These are phyloP conservation scores for Diacarnus erythraeanus DNA, from an alignment of 37 sponge, comb jelly and placozoan species.

Conservation along the genomic window DNA sequence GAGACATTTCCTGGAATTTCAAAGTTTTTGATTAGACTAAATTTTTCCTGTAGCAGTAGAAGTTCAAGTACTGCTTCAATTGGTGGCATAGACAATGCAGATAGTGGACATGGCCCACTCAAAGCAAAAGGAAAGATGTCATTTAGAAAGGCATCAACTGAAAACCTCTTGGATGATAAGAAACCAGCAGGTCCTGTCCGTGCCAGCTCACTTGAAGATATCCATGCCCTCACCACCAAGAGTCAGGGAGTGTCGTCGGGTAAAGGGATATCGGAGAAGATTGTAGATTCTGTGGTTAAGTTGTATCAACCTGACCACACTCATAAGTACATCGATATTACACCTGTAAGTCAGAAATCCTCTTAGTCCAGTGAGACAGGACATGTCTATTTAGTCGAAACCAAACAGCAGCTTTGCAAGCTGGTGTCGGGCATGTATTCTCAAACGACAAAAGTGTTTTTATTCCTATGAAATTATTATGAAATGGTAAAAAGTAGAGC, in stretches of 20 bases:
- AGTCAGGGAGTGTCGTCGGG: not conserved
- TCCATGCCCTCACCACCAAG: constrained; percentile 33
- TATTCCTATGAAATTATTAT: too few species aligned
- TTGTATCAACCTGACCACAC: constrained; percentile 75
- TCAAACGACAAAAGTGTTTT: too few species aligned
- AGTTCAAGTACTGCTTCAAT: not conserved
- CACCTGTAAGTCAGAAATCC: constrained; percentile 63
- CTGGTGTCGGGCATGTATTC: too few species aligned
- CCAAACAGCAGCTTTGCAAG: too few species aligned
- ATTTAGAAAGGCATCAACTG: constrained; percentile 22
- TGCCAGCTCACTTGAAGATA: constrained; percentile 52
- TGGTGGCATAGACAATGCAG: not conserved
- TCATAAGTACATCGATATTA: constrained; percentile 64
- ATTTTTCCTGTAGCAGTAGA: too few species aligned
- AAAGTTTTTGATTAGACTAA: too few species aligned
- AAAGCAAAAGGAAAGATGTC: constrained; percentile 33
- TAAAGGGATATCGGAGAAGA: not conserved
- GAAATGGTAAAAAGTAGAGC: too few species aligned
- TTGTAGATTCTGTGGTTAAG: constrained; percentile 71
- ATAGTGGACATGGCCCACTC: constrained; percentile 29
- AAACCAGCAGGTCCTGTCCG: constrained; percentile 16
- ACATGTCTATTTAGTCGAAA: not conserved
- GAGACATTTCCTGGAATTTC: too few species aligned
- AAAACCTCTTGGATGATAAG: constrained; percentile 30
- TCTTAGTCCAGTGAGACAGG: too few species aligned